phyloP scores from a whole-genome alignment of 2,797 vertebrate genomes.

The Apogon hyalosoma region DNA sequence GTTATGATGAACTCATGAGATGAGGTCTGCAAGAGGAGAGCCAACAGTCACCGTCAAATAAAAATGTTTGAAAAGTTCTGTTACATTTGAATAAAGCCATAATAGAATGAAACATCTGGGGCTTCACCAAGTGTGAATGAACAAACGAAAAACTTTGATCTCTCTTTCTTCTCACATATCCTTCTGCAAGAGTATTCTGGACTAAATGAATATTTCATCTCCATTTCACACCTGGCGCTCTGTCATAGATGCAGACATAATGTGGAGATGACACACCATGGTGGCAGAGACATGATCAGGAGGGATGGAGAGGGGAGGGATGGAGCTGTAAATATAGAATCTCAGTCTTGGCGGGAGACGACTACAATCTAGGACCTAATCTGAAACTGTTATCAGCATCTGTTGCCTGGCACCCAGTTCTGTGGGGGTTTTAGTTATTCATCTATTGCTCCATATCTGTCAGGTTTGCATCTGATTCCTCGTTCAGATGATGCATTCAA shows the following conservation, averaged over 20 bases:
- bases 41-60: slow-evolving; percentile 17
- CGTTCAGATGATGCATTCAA: slow-evolving; percentile 54
- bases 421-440: slow-evolving; percentile 72
- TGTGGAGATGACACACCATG: slow-evolving; percentile 46
- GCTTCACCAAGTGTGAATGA: slow-evolving; percentile 22
- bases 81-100: slow-evolving; percentile 6
- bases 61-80: slow-evolving; percentile 27
- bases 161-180: slow-evolving; percentile 24
- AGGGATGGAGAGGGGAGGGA: slow-evolving; percentile 26
- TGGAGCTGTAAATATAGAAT: slow-evolving; percentile 75
- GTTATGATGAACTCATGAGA: slow-evolving; percentile 13
- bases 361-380: slow-evolving; percentile 78
- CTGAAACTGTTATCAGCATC: slow-evolving; percentile 79
- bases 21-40: slow-evolving; percentile 5
- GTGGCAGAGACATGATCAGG: slow-evolving; percentile 54
- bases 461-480: slow-evolving; percentile 61
- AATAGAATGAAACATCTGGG: slow-evolving; percentile 37
- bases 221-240: slow-evolving; percentile 72
- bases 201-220: slow-evolving; percentile 70
- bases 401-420: slow-evolving; percentile 80
- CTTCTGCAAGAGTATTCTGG: slow-evolving; percentile 51
- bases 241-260: slow-evolving; percentile 55
- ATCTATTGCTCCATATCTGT: slow-evolving; percentile 76
- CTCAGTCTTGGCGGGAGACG: slow-evolving; percentile 64
- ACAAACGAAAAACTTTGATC: slow-evolving; percentile 27